phyloP scores from a whole-genome alignment of 1,140 invertebrate species.

The Zaprionus ghesquierei region DNA sequence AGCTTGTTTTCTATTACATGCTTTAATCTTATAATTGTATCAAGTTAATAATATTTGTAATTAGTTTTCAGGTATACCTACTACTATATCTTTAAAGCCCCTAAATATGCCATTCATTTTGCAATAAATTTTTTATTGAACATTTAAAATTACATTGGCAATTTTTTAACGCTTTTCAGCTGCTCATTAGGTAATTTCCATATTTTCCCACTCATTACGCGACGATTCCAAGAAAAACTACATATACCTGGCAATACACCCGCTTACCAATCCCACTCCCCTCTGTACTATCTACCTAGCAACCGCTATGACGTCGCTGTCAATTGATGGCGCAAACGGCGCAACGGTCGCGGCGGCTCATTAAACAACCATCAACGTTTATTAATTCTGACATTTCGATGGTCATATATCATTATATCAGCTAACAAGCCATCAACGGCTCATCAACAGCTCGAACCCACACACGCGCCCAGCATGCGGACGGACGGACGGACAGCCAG shows the following conservation, averaged over 20 bases:
- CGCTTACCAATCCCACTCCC: background rate
- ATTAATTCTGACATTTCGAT: slow-evolving; percentile 73
- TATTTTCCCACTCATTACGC: background rate
- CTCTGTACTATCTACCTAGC: background rate
- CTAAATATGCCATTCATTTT: too few species aligned
- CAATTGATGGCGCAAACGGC: slow-evolving; percentile 35
- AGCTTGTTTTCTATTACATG: too few species aligned
- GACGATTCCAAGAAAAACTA: background rate
- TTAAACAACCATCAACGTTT: slow-evolving; percentile 56
- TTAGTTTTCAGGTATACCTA: too few species aligned
- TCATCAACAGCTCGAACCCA: slow-evolving; percentile 29
- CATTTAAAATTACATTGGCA: too few species aligned
- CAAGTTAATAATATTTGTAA: too few species aligned
- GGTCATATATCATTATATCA: slow-evolving; percentile 60
- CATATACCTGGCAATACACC: background rate
- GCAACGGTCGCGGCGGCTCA: slow-evolving; percentile 34
- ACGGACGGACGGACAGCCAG: background rate
- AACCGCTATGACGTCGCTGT: slow-evolving; percentile 25
- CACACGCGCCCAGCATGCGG: slow-evolving; percentile 16
- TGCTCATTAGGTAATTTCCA: background rate
- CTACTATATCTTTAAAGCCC: too few species aligned
- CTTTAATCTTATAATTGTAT: too few species aligned
- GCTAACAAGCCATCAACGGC: slow-evolving; percentile 47
- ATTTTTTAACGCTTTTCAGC: too few species aligned
- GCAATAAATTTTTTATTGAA: too few species aligned